Conservation (phyloP, 2,888 invertebrate genomes). For the Odontothrips loti region DNA sequence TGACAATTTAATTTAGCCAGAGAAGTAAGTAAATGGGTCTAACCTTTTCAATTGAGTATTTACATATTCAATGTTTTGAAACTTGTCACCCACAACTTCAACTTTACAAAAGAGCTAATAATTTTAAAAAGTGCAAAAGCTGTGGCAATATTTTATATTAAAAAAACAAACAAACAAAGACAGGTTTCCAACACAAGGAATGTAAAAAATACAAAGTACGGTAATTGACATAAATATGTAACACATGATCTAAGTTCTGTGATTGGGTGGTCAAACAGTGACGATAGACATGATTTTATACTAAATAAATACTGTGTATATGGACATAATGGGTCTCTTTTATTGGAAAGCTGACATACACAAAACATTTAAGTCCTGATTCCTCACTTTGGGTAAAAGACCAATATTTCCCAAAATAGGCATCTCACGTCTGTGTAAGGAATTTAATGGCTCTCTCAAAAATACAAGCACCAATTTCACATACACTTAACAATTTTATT, state of each 20-base stretch:
- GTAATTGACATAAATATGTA: constrained; percentile 2
- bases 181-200: background rate
- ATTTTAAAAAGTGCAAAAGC: background rate
- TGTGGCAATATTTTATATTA: background rate
- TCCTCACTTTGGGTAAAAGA: background rate
- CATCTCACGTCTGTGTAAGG: too few relatives aligned
- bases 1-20: background rate
- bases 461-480: background rate
- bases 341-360: too few relatives aligned
- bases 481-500: background rate
- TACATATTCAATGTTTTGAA: background rate
- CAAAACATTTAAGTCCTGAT: background rate
- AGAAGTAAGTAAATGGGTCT: background rate
- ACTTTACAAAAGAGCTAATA: background rate
- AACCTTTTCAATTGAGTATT: background rate
- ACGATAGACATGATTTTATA: background rate
- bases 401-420: too few relatives aligned
- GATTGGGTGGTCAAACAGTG: background rate
- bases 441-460: background rate
- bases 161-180: too few relatives aligned
- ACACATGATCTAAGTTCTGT: background rate
- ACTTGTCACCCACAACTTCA: background rate
- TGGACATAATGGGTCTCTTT: too few relatives aligned
- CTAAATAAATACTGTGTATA: too few relatives aligned
- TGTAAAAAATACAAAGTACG: background rate